Conservation (phyloP, 2,797 vertebrate genomes). For the Chrosomus eos region DNA sequence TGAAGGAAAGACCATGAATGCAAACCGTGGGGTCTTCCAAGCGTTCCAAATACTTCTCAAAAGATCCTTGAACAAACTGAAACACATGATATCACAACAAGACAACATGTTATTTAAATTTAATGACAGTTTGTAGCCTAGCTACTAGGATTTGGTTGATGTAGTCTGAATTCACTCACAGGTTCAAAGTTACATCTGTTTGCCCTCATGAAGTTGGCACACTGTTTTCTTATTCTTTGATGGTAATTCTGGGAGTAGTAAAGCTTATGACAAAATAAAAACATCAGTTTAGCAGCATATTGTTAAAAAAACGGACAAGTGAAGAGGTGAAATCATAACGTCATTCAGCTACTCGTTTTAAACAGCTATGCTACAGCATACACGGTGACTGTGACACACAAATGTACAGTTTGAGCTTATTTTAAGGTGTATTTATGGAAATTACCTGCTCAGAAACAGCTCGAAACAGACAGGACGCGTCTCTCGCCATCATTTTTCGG, state of each 20-base stretch:
- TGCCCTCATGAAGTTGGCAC: conserved; percentile 77
- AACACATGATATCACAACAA: conserved; percentile 19
- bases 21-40: conserved; percentile 92
- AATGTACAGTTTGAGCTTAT: neutral
- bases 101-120: neutral
- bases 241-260: conserved; percentile 81
- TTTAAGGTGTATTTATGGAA: neutral
- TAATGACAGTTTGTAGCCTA: neutral
- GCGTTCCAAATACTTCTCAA: conserved; percentile 93
- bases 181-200: conserved; percentile 76
- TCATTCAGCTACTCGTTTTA: neutral
- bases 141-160: neutral
- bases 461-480: conserved; percentile 92
- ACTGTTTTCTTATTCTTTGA: conserved; percentile 75
- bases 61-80: conserved; percentile 94
- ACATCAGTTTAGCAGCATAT: neutral
- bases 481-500: conserved; percentile 92
- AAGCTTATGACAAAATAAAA: conserved; percentile 59
- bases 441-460: conserved; percentile 94
- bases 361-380: neutral
- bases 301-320: neutral
- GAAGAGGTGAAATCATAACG: neutral
- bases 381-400: too few species aligned
- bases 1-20: neutral
- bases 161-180: conserved; percentile 62